These are phyloP conservation scores for Taxidea taxus DNA, from an alignment of 2,113 vertebrate genomes.

Conservation along the genomic window DNA sequence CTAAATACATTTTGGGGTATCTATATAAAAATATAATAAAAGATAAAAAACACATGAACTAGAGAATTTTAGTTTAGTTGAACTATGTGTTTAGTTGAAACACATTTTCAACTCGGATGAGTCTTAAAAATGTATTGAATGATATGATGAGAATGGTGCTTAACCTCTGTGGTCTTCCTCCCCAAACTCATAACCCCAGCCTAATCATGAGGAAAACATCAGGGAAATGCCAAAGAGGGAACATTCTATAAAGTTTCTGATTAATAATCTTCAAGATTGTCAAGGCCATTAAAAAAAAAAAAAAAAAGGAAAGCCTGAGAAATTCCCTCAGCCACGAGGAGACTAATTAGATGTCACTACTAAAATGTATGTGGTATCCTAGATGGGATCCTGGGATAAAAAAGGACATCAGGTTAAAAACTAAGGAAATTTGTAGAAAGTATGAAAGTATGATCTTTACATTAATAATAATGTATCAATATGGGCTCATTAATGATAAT, in stretches of 20 bases:
- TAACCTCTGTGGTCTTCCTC: not conserved
- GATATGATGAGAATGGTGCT: not conserved
- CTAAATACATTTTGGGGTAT: not conserved
- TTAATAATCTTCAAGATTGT: not conserved
- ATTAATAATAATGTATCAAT: not conserved
- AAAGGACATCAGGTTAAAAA: not conserved
- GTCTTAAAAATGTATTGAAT: not conserved
- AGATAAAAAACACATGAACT: not conserved
- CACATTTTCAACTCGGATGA: not conserved
- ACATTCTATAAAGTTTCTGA: not conserved
- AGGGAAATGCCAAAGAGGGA: not conserved
- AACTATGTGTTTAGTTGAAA: no score
- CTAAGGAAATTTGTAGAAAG: not conserved
- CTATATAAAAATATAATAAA: not conserved
- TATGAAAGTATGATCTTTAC: not conserved
- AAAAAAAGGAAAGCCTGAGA: not conserved
- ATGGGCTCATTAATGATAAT: not conserved
- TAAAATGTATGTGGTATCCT: not conserved
- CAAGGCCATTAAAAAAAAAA: not conserved
- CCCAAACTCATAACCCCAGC: not conserved
- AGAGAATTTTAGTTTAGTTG: no score
- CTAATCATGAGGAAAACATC: not conserved
- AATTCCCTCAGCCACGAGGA: not conserved
- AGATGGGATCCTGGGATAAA: not conserved
- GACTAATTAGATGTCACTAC: not conserved